phyloP scores from a whole-genome alignment of 2,888 invertebrate genomes.

The Mythimna vitellina region DNA sequence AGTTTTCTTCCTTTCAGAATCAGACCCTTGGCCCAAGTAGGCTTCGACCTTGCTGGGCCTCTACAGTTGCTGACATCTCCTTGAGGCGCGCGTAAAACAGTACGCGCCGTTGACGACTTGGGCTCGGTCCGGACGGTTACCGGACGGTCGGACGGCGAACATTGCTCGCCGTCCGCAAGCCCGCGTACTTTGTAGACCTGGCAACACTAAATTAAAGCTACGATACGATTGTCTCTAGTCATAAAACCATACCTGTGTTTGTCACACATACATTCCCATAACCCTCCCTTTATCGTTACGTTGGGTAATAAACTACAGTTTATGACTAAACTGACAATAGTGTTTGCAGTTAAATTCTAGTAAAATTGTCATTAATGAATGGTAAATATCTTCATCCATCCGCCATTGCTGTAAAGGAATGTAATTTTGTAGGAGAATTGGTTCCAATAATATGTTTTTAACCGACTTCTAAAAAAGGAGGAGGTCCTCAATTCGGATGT shows the following conservation, averaged over 20 bases:
- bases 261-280: not conserved
- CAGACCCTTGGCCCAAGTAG: no score
- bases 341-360: slow-evolving; percentile 10
- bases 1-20: no score
- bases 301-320: slow-evolving; percentile 23
- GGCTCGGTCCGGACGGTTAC: no score
- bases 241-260: slow-evolving; percentile 10
- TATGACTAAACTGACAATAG: slow-evolving; percentile 24
- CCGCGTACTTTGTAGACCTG: no score
- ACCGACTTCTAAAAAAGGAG: no score
- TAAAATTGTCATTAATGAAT: slow-evolving; percentile 20
- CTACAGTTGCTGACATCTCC: no score
- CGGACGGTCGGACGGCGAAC: no score
- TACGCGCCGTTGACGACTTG: no score
- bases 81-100: no score
- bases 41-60: no score
- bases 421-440: not conserved
- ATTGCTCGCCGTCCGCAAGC: no score
- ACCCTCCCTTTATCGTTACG: slow-evolving; percentile 10
- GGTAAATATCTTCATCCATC: not conserved
- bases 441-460: not conserved
- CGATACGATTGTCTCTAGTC: not conserved
- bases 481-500: no score
- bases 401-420: not conserved
- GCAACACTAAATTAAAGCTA: not conserved